A percentile compares a stretch with the other conserved stretches of the same genome.
Evolutionary conservation across 2,113 vertebrate genomes (phyloP).

Genomic region (Vidua macroura): DNA sequence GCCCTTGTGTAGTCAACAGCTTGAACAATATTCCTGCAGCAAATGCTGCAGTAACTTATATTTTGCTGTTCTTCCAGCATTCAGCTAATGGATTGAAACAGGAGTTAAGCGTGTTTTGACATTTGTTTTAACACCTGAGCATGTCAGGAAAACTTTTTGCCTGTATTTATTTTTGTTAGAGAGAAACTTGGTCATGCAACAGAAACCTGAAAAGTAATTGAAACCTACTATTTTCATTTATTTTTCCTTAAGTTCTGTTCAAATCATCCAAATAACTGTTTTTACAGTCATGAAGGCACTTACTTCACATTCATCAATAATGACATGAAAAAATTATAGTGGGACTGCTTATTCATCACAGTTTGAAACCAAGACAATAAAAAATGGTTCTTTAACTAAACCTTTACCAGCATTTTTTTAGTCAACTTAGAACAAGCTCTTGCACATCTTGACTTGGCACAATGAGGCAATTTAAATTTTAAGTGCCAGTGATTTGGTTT

Average conservation of each 20-base stretch:
- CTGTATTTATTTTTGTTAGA: not conserved
- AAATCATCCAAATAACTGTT: not conserved
- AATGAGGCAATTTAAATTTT: not conserved
- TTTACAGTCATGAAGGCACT: not conserved
- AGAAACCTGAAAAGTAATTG: not conserved
- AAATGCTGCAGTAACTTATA: not conserved
- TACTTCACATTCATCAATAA: not conserved
- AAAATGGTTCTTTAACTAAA: not conserved
- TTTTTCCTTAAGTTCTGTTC: not conserved
- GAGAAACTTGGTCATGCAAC: not conserved
- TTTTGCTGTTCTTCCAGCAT: not conserved
- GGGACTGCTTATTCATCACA: not conserved
- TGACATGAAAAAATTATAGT: not conserved
- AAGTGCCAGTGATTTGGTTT: not conserved
- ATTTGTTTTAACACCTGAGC: not conserved
- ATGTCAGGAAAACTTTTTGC: not conserved
- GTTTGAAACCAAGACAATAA: not conserved
- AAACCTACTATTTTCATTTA: not conserved
- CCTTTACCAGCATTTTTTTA: not conserved
- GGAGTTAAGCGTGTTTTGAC: not conserved
- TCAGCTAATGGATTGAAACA: not conserved
- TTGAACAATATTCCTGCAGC: not conserved
- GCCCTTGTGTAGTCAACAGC: not conserved
- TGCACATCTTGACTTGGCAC: not conserved
- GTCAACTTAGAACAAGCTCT: not conserved